Evolutionary conservation across 2,888 invertebrate genomes (phyloP).

Genomic region (Kryphioiulus occultus): DNA sequence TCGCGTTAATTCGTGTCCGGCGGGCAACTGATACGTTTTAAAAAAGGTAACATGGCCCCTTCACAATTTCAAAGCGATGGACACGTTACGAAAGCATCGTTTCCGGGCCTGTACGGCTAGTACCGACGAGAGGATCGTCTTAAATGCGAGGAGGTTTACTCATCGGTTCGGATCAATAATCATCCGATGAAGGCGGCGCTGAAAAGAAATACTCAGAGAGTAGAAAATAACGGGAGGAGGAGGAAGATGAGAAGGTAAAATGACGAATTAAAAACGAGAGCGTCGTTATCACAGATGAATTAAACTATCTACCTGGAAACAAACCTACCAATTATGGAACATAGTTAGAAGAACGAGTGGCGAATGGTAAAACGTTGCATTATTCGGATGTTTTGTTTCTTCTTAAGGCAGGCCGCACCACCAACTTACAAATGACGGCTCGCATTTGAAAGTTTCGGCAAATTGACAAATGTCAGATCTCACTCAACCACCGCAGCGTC

Average conservation of each 20-base stretch:
- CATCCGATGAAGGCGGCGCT: neutral
- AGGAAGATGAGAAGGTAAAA: neutral
- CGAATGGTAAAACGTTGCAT: conserved; percentile 47
- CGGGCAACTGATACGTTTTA: too few species aligned
- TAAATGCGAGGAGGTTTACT: neutral
- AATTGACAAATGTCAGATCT: too few species aligned
- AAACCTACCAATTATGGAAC: conserved; percentile 46
- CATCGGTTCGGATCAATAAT: neutral
- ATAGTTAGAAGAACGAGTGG: conserved; percentile 41
- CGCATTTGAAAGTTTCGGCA: too few species aligned
- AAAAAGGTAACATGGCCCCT: too few species aligned
- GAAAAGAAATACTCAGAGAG: neutral
- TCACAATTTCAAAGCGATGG: too few species aligned
- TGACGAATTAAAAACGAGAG: conserved; percentile 38
- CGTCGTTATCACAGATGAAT: conserved; percentile 50
- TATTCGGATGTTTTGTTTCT: conserved; percentile 40
- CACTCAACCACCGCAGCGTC: too few species aligned
- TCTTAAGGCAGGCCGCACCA: neutral
- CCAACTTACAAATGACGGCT: too few species aligned
- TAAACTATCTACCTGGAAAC: conserved; percentile 44
- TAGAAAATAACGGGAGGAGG: too few species aligned
- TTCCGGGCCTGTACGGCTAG: too few species aligned
- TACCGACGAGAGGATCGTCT: too few species aligned
- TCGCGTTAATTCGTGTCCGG: too few species aligned
- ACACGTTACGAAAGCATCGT: too few species aligned